Evolutionary conservation across 2,797 vertebrate species (phyloP).

Genomic region (Artibeus jamaicensis): DNA sequence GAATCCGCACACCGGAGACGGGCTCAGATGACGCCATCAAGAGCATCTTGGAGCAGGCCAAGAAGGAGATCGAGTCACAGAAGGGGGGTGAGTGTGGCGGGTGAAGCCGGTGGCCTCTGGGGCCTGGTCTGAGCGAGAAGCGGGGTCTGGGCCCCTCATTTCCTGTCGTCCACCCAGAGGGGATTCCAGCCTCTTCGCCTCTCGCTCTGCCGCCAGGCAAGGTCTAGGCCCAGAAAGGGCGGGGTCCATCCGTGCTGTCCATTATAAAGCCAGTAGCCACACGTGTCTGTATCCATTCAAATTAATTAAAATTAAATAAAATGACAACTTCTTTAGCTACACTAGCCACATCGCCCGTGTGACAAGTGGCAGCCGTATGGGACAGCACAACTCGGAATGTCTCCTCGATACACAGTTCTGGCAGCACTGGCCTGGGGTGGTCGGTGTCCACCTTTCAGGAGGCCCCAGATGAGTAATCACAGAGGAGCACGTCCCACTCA

Average conservation of each 20-base stretch:
- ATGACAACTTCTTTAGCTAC: neutral
- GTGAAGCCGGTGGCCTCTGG: neutral
- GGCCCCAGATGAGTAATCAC: accelerated
- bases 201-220: neutral
- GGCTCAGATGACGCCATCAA: constrained; percentile 99
- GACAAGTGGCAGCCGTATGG: accelerated
- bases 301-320: neutral
- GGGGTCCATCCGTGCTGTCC: accelerated
- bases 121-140: neutral
- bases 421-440: neutral
- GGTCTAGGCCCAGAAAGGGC: neutral
- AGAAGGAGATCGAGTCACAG: constrained; percentile 99
- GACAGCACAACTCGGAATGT: neutral
- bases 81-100: constrained; percentile 88
- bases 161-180: neutral
- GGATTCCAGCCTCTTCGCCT: neutral
- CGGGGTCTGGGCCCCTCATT: accelerated
- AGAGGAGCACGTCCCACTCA: neutral
- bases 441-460: neutral
- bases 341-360: neutral
- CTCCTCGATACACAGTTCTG: neutral
- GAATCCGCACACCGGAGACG: constrained; percentile 98
- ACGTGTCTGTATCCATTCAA: neutral
- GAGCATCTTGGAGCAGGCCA: constrained; percentile 98
- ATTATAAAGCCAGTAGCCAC: neutral